Evolutionary conservation across 2,888 invertebrate genomes (phyloP), one percentile per base, ranked within the genome.

Genomic region (Drosophila nr. medialis): DNA sequence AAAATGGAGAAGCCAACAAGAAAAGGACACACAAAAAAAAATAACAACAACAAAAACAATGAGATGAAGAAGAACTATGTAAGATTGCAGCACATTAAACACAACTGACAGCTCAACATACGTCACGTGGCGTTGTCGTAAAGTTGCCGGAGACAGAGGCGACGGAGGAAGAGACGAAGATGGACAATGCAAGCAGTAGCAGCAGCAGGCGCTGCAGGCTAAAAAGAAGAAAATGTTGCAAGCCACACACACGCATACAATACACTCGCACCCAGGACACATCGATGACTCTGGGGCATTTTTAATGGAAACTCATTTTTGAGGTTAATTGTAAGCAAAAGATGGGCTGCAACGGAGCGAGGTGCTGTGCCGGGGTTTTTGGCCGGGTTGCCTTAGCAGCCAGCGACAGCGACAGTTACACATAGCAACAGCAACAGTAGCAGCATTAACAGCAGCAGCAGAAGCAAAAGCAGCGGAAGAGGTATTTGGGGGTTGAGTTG

Each of bases 251-350:
- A 60, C 55, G 58, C 54, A 64, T 42, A 48, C 53, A 58, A 58
- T 21, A 53, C 53, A 49, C 32, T 49, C 30, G 59, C 62, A 55
- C 49, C 51, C 34, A 51, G 50, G 49, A 65, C 64, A 79, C 84
- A 83, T 88, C 88, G 83, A 88, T 88, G 85, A 81, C 85, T 85
- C 75, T 73, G 77, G 85, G 85, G 83, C 88, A 86, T 88, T 85
- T 85, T 85, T 85, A 85, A 85, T 85, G 88, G 88, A 85, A 88
- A 85, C 88, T 85, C 85, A 86, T 86, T 85, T 85, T 85, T 85
- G 85, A 86, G 85, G 85, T 85, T 85, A 85, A 85, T 85, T 85
- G 85, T 85, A 83, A 88, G 85, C 85, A 83, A 81, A 85, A 83
- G 77, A 83, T 81, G 88, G 61, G 29, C 50, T 32, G 60, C 13